phyloP scores from a whole-genome alignment of 2,113 vertebrate species.

The Ibidorhyncha struthersii region DNA sequence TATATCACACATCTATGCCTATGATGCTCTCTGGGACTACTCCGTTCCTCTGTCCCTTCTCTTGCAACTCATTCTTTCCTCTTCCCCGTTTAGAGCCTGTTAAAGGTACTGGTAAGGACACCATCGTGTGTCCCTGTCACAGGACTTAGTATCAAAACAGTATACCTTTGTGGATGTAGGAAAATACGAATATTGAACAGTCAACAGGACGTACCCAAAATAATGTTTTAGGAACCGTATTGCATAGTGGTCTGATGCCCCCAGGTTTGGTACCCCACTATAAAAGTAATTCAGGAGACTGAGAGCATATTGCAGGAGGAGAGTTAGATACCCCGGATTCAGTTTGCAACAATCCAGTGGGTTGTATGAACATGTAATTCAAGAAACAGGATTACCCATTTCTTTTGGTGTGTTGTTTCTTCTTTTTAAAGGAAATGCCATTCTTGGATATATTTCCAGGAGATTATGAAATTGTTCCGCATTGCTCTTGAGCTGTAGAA shows the following conservation, averaged over 20 bases:
- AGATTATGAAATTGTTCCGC: neutral
- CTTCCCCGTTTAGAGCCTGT: neutral
- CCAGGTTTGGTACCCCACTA: neutral
- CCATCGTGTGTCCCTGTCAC: neutral
- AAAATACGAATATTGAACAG: neutral
- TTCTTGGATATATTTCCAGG: neutral
- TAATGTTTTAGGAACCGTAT: neutral
- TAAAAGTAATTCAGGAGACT: neutral
- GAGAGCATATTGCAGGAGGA: neutral
- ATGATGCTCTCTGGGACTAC: neutral
- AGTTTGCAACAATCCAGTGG: neutral
- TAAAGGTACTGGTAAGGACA: neutral
- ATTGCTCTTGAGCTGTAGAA: neutral
- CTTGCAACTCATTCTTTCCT: neutral
- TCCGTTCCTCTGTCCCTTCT: neutral
- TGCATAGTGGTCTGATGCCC: neutral
- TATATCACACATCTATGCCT: no score
- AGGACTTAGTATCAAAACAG: neutral
- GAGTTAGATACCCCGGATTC: neutral
- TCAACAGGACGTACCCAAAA: neutral
- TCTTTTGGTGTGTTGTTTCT: neutral
- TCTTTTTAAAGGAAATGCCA: neutral
- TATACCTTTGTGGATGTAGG: neutral
- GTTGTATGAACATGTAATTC: neutral
- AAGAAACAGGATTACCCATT: neutral